Evolutionary conservation across 2,113 vertebrate species (phyloP), one percentile per base, ranked within the genome.

Genomic region (Cyanoramphus novaezelandiae): DNA sequence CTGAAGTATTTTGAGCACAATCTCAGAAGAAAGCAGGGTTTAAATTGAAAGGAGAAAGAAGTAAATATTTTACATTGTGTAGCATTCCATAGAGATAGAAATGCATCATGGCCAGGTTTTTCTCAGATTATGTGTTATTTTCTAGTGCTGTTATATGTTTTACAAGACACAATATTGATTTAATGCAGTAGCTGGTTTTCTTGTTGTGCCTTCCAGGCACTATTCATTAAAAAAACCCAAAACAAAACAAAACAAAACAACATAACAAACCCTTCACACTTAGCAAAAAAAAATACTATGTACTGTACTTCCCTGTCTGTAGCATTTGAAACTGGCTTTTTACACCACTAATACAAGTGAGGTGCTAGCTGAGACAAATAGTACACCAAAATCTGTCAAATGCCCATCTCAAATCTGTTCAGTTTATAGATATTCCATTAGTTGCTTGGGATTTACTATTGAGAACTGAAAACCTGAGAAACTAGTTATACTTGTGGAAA

Each of bases 91-190:
- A 91, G 88, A 96, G 93, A 88, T 89, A 91, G 77, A 86, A 95
- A 96, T 93, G 78, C 81, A 97, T 82, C 91, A 92, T 69, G 78
- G 27, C 83, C 83, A 89, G 81, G 28, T 96, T 94, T 95, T 96
- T 88, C 93, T 91, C 81, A 93, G 93, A 96, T 96, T 94, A 94
- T 86, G 69, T 93, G 92, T 87, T 97, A 94, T 96, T 96, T 97
- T 95, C 91, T 89, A 87, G 83, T 85, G 62, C 23, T 89, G 49
- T 87, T 95, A 92, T 91, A 85, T 96, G 93, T 96, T 97, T 96
- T 96, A 91, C 96, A 95, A 93, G 96, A 95, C 88, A 94, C 74
- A 94, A 80, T 94, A 97, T 95, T 96, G 96, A 96, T 97, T 96
- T 94, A 96, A 95, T 95, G 86, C 86, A 95, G 63, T 91, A 86